Evolutionary conservation across 2,888 invertebrate genomes (phyloP), one percentile per base, ranked within the genome.

Genomic region (Thymelicus lineola): DNA sequence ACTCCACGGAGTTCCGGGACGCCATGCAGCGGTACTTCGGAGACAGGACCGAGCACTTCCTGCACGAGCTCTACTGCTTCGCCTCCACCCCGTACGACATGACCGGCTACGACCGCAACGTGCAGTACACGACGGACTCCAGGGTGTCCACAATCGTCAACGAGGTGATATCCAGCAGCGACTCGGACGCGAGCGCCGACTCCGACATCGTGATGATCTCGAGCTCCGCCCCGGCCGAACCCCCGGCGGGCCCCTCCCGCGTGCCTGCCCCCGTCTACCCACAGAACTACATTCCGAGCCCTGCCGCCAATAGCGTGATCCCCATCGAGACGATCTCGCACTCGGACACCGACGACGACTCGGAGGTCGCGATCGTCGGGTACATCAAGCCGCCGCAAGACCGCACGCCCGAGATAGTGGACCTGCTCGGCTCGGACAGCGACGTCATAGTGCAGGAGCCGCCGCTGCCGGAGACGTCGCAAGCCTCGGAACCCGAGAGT

Each of bases 51-150:
- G 95, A 96, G 71, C 98, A 98, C 86, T 99, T 99, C 84, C 95
- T 97, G 45, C 98, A 98, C 84, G 98, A 99, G 83, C 95, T 99
- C 72, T 95, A 96, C 79, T 96, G 96, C 84, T 99, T 97, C 89
- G 98, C 98, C 45, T 95, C 96, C 38, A 98, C 98, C 12, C 97
- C 97, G 0, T 97, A 96, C 84, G 98, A 98, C 82, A 95, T 98
- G 95, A 94, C 96, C 66, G 97, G 97, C 17, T 97, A 97, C 80
- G 97, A 97, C 83, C 94, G 96, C 28, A 94, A 95, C 76, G 95
- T 96, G 28, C 95, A 95, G 74, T 97, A 97, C 83, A 94, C 95
- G 0, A 94, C 94, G 77, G 90, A 85, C 88, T 92, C 85, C 84
- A 86, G 92, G 85, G 94, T 86, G 89, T 95, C 88, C 82, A 95